A percentile compares a stretch with the other conserved stretches of the same genome.
Evolutionary conservation across 1,140 invertebrate species (phyloP).

Genomic region (Oryzaephilus surinamensis): DNA sequence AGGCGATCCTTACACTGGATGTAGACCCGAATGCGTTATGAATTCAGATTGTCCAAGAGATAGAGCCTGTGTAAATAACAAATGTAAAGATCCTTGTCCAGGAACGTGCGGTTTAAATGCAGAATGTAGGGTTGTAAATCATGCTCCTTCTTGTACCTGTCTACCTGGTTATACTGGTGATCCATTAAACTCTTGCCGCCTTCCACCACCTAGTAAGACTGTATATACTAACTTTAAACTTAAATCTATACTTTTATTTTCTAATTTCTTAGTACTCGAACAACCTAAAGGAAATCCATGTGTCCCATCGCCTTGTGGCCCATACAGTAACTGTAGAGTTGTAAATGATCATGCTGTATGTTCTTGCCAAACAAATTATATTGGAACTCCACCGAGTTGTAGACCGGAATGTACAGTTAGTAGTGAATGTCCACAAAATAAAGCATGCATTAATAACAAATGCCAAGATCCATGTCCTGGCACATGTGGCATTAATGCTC

Average conservation of each 20-base stretch:
- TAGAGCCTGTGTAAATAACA: constrained; percentile 55
- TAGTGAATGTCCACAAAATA: constrained; percentile 58
- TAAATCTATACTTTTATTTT: constrained; percentile 19
- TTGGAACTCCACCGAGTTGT: constrained; percentile 59
- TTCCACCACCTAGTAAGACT: constrained; percentile 45
- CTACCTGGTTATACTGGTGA: constrained; percentile 59
- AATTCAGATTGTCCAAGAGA: constrained; percentile 59
- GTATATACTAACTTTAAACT: neutral
- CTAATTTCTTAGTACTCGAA: constrained; percentile 36
- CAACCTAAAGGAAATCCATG: constrained; percentile 48
- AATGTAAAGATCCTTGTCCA: constrained; percentile 60
- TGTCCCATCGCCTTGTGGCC: constrained; percentile 55
- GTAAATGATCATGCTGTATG: constrained; percentile 57
- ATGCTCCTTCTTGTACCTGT: constrained; percentile 64
- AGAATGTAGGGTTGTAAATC: constrained; percentile 60
- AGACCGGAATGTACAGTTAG: constrained; percentile 65
- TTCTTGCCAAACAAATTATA: constrained; percentile 55
- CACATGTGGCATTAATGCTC: constrained; percentile 62
- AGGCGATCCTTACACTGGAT: constrained; percentile 64
- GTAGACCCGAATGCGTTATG: constrained; percentile 58
- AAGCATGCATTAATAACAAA: constrained; percentile 60
- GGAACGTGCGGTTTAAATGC: constrained; percentile 65
- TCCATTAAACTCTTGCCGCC: constrained; percentile 52
- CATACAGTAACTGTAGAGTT: constrained; percentile 57
- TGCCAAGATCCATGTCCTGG: constrained; percentile 66